A percentile compares a stretch with the other conserved stretches of the same genome.
Conservation (phyloP, 2,797 vertebrate genomes). For the Enteromius afrohamiltoni region DNA sequence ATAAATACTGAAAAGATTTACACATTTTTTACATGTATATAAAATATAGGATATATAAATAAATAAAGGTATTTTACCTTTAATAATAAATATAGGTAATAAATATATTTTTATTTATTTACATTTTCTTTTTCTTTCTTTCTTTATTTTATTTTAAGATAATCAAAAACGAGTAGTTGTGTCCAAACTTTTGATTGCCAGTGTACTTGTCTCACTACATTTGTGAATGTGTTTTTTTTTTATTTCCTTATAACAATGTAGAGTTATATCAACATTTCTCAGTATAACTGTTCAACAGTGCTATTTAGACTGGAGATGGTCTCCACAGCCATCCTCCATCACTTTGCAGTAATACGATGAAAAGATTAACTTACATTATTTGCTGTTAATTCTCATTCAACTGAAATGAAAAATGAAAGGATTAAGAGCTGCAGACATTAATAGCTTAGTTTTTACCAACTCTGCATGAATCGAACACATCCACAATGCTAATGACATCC, state of each 20-base stretch:
- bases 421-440: conserved; percentile 34
- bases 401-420: conserved; percentile 21
- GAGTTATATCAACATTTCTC: not conserved
- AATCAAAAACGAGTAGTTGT: not conserved
- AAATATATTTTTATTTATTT: no score
- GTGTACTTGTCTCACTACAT: conserved; percentile 17
- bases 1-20: not conserved
- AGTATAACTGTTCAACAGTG: not conserved
- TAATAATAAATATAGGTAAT: no score
- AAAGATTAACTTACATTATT: conserved; percentile 25
- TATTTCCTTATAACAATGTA: not conserved
- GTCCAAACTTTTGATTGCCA: conserved; percentile 29
- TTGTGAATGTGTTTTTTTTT: conserved; percentile 22
- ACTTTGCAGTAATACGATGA: conserved; percentile 38
- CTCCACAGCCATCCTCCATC: not conserved
- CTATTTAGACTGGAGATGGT: conserved; percentile 16
- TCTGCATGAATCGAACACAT: conserved; percentile 43
- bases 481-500: conserved; percentile 47
- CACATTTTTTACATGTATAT: not conserved
- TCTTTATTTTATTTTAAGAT: not conserved
- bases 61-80: no score
- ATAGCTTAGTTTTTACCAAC: conserved; percentile 38
- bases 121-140: not conserved
- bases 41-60: not conserved
- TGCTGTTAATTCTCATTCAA: conserved; percentile 42